Evolutionary conservation across 2,113 vertebrate genomes (phyloP).

Genomic region (Crocuta crocuta): DNA sequence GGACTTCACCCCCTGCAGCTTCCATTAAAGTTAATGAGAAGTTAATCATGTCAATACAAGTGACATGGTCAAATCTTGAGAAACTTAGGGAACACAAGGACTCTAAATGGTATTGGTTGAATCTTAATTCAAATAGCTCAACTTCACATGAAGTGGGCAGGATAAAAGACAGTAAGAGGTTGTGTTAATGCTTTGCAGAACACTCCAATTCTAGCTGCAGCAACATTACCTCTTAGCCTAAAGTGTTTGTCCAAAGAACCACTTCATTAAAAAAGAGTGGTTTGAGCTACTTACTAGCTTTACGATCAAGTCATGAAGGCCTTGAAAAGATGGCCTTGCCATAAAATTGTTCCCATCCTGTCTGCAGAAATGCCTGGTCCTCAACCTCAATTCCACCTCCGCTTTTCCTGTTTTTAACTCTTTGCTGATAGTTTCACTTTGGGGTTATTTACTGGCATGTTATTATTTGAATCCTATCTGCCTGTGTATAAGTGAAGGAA

Average conservation of each 20-base stretch:
- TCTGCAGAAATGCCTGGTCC: background rate
- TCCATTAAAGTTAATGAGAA: constrained; percentile 81
- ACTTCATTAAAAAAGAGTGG: constrained; percentile 77
- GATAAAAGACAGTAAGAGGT: constrained; percentile 40
- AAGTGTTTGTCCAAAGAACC: constrained; percentile 79
- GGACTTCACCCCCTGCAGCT: constrained; percentile 62
- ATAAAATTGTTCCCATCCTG: constrained; percentile 42
- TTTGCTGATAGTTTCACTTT: background rate
- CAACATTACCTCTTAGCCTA: constrained; percentile 71
- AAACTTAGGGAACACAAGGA: constrained; percentile 22
- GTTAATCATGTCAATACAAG: constrained; percentile 69
- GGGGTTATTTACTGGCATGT: background rate
- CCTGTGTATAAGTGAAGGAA: background rate
- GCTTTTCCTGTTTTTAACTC: constrained; percentile 28
- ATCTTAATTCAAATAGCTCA: constrained; percentile 66
- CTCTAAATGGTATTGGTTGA: constrained; percentile 55
- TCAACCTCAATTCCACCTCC: background rate
- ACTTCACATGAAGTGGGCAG: constrained; percentile 22
- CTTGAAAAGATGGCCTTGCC: constrained; percentile 50
- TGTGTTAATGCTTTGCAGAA: constrained; percentile 61
- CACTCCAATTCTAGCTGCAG: constrained; percentile 49
- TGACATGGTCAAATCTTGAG: constrained; percentile 58
- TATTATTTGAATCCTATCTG: background rate
- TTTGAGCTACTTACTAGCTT: constrained; percentile 69
- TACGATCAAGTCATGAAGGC: background rate